Evolutionary conservation across 1,140 invertebrate species (phyloP), one percentile per base, ranked within the genome.

Genomic region (Sarcophaga peregrina): DNA sequence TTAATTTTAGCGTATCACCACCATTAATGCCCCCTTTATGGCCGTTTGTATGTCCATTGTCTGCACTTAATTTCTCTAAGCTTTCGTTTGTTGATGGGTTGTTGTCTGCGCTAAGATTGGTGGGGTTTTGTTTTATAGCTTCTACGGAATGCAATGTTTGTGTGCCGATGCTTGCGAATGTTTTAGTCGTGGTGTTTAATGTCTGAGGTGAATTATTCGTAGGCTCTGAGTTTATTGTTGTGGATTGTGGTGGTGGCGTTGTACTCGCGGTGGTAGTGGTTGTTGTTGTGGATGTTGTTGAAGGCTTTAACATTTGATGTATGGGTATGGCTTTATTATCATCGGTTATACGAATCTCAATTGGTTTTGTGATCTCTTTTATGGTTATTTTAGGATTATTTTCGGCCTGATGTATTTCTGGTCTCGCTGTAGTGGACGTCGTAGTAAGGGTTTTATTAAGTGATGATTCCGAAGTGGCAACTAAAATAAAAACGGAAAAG

Each of bases 331-430:
- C 83, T 75, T 85, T 85, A 46, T 87, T 90, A 62, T 89, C 89
- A 81, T 90, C 89, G 8, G 87, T 90, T 54, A 90, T 90, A 62
- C 89, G 89, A 82, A 90, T 90, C 81, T 90, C 89, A 2, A 87
- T 86, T 2, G 87, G 88, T 83, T 90, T 90, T 50, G 89, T 90
- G 83, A 90, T 90, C 85, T 90, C 89, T 86, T 90, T 90, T 81
- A 90, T 90, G 80, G 88, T 90, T 20, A 90, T 90, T 46, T 90
- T 90, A 84, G 86, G 88, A 84, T 89, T 89, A 62, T 85, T 86
- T 5, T 86, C 85, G 45, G 86, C 83, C 10, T 50, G 47, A 54
- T 82, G 85, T 20, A 83, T 68, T 15, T 82, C 78, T 8, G 87
- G 85, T 68, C 85, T 86, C 15, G 83, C 13, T 10, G 86, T 62